phyloP scores from a whole-genome alignment of 2,888 invertebrate species.

The Drosophila cognata region DNA sequence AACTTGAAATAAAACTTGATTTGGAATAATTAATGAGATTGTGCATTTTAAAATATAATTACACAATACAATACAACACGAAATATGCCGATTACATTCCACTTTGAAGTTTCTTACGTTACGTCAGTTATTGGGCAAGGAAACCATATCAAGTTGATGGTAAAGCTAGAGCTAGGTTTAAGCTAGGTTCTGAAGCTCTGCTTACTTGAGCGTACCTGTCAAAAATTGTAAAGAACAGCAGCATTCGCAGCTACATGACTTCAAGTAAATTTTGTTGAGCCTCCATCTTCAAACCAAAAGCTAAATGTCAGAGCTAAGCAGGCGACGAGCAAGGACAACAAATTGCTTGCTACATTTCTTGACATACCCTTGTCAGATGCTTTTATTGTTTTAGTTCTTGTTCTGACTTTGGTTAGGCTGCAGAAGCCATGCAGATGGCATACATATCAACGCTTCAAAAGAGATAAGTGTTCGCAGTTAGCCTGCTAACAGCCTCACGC shows the following conservation, averaged over 20 bases:
- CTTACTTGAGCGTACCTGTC: constrained; percentile 26
- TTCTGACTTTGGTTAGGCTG: constrained; percentile 21
- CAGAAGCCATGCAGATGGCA: constrained; percentile 31
- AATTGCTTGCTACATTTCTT: constrained; percentile 47
- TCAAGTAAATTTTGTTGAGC: neutral
- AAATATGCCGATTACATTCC: neutral
- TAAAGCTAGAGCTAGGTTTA: neutral
- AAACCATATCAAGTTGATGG: neutral
- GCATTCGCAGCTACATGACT: constrained; percentile 6
- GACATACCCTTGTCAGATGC: constrained; percentile 38
- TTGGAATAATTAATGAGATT: neutral
- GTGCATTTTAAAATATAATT: neutral
- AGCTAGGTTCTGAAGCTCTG: neutral
- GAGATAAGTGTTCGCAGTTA: constrained; percentile 4
- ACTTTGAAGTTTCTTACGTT: neutral
- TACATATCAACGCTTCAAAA: constrained; percentile 19
- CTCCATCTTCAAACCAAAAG: neutral
- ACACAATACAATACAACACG: no score
- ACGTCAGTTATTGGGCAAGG: neutral
- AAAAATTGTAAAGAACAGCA: constrained; percentile 11
- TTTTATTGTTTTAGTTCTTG: constrained; percentile 7
- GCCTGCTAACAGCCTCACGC: constrained; percentile 21
- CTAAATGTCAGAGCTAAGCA: constrained; percentile 34
- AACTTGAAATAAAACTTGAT: neutral
- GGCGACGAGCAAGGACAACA: constrained; percentile 23